Evolutionary conservation across 1,140 invertebrate genomes (phyloP).

Genomic region (Ips typographus): DNA sequence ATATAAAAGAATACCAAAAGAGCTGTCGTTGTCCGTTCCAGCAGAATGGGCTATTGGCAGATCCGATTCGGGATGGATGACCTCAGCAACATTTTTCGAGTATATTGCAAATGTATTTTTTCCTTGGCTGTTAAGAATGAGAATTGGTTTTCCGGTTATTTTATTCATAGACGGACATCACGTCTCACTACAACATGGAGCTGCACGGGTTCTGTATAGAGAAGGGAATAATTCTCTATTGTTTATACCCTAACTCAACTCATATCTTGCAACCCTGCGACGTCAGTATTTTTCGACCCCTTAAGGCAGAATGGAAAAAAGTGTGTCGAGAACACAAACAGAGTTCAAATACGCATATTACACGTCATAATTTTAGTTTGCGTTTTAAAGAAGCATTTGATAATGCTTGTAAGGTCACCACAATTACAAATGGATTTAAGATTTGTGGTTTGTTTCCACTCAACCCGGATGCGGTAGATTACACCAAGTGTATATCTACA

Average conservation of each 20-base stretch:
- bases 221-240: conserved; percentile 48
- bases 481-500: too few species aligned
- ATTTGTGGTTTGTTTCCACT: too few species aligned
- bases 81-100: conserved; percentile 48
- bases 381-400: conserved; percentile 45
- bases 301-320: conserved; percentile 47
- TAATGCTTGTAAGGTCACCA: conserved; percentile 27
- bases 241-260: conserved; percentile 49
- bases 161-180: conserved; percentile 53
- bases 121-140: conserved; percentile 43
- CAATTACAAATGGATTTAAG: conserved; percentile 30
- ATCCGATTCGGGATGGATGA: conserved; percentile 52
- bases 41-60: conserved; percentile 48
- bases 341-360: conserved; percentile 12
- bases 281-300: conserved; percentile 46
- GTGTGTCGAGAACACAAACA: conserved; percentile 18
- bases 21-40: conserved; percentile 43
- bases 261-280: conserved; percentile 52
- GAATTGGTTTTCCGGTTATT: conserved; percentile 46
- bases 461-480: too few species aligned
- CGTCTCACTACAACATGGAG: conserved; percentile 48
- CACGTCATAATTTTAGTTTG: conserved; percentile 41
- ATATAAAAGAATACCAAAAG: conserved; percentile 40
- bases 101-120: conserved; percentile 50
- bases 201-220: conserved; percentile 48